phyloP scores from a whole-genome alignment of 2,113 vertebrate species.

The Phalacrocorax pelagicus region DNA sequence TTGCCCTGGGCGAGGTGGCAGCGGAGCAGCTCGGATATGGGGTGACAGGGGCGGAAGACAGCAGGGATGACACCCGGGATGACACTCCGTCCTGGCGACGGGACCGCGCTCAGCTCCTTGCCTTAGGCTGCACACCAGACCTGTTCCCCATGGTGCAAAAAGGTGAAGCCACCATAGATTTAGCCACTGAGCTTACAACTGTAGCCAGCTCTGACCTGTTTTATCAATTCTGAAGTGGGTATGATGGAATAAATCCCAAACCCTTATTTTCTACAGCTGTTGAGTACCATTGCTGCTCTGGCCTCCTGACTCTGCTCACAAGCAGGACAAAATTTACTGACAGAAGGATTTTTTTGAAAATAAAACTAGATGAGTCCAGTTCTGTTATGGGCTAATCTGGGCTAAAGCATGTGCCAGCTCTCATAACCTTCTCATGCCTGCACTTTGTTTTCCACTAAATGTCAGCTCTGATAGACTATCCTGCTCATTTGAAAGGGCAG shows the following conservation, averaged over 20 bases:
- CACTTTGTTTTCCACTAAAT: conserved; percentile 73
- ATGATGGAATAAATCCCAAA: not conserved
- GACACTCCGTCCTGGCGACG: rapidly evolving
- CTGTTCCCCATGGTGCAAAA: not conserved
- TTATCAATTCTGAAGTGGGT: not conserved
- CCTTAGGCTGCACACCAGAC: not conserved
- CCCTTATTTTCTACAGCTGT: not conserved
- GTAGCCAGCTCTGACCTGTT: not conserved
- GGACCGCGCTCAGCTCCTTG: not conserved
- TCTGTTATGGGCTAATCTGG: conserved; percentile 69
- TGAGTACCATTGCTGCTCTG: not conserved
- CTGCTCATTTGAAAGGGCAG: conserved; percentile 79
- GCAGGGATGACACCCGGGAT: not conserved
- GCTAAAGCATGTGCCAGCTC: conserved; percentile 70
- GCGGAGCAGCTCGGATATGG: rapidly evolving
- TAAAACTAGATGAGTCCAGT: conserved; percentile 23
- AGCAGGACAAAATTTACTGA: conserved; percentile 22
- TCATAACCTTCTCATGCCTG: conserved; percentile 70
- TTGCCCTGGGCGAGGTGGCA: not conserved
- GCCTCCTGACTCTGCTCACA: not conserved
- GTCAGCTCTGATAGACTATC: conserved; percentile 74
- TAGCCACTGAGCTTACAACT: not conserved
- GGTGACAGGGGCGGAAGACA: not conserved
- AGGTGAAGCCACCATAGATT: not conserved
- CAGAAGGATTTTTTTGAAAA: conserved; percentile 56